Evolutionary conservation across 2,113 vertebrate genomes (phyloP).

Genomic region (Brachypteracias leptosomus): DNA sequence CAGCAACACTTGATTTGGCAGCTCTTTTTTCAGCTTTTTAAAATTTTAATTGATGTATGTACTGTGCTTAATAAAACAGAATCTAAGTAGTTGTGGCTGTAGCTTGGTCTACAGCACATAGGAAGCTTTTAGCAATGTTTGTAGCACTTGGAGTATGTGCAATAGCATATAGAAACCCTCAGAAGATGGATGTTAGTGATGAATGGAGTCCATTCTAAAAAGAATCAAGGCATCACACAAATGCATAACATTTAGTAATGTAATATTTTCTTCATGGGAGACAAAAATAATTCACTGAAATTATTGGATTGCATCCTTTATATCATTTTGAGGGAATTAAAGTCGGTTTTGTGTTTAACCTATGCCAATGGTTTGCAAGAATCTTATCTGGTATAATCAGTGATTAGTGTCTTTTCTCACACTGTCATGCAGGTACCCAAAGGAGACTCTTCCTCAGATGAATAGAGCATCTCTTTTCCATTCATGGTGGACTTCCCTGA

Average conservation of each 20-base stretch:
- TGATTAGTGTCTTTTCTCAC: not conserved
- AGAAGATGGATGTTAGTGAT: not conserved
- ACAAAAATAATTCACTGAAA: not conserved
- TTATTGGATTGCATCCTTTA: not conserved
- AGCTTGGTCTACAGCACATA: not conserved
- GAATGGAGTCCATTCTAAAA: not conserved
- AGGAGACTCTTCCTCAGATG: not conserved
- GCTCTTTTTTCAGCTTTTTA: not conserved
- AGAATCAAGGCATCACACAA: not conserved
- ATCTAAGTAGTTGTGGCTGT: not conserved
- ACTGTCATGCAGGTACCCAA: too few species aligned
- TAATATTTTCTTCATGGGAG: not conserved
- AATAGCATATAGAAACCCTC: not conserved
- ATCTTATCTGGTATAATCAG: not conserved
- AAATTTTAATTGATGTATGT: not conserved
- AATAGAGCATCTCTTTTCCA: not conserved
- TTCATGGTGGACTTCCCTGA: not conserved
- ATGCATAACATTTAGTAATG: not conserved
- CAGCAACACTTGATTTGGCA: not conserved
- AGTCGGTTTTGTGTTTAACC: not conserved
- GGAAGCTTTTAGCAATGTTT: not conserved
- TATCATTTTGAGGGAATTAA: not conserved
- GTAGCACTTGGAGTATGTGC: not conserved
- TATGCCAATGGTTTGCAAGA: not conserved
- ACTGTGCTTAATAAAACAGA: not conserved